Conservation (phyloP, 2,888 invertebrate species). For the Blomia tropicalis region DNA sequence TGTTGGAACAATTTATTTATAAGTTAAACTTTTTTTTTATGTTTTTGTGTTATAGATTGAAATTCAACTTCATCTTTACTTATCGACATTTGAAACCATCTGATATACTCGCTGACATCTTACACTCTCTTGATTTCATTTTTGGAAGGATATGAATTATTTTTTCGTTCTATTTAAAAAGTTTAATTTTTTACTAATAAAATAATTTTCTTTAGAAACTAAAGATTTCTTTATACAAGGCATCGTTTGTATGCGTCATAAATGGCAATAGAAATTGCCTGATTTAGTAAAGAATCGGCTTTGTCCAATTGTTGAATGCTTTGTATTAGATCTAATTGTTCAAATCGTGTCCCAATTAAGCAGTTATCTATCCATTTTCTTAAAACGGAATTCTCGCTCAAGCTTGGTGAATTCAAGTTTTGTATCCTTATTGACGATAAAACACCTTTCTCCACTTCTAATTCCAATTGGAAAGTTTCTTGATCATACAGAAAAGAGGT, state of each 20-base stretch:
- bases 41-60: too few species aligned
- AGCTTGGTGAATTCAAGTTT: background rate
- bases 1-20: too few species aligned
- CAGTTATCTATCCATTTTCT: background rate
- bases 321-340: background rate
- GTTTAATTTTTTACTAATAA: background rate
- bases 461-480: background rate
- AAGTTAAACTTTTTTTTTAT: too few species aligned
- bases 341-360: background rate
- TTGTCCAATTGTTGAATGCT: background rate
- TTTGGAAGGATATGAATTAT: too few species aligned
- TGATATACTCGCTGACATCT: too few species aligned
- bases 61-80: too few species aligned
- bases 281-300: background rate
- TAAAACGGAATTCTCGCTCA: background rate
- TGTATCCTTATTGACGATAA: background rate
- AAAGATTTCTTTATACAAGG: background rate
- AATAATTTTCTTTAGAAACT: background rate
- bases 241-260: background rate
- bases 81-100: too few species aligned
- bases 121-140: too few species aligned
- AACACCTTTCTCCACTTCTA: background rate
- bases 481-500: background rate
- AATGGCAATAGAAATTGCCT: background rate
- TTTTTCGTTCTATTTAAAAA: too few species aligned